Evolutionary conservation across 2,888 invertebrate species (phyloP).

Genomic region (Morpho helenor): DNA sequence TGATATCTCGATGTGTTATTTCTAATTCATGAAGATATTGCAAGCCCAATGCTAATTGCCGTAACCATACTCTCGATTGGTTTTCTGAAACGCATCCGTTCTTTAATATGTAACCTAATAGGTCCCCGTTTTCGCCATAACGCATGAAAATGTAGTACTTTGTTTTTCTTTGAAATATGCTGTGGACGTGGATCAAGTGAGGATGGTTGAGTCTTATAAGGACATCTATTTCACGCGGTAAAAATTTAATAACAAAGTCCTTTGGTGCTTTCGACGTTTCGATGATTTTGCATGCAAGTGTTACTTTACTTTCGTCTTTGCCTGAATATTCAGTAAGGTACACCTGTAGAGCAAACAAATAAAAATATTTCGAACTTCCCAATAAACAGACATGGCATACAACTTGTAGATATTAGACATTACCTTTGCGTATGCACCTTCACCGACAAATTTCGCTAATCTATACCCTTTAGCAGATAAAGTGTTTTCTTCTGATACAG

Average conservation of each 20-base stretch:
- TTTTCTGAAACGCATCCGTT: conserved; percentile 84
- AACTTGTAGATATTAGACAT: neutral
- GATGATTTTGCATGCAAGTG: conserved; percentile 86
- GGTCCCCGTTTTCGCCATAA: conserved; percentile 87
- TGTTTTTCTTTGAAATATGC: conserved; percentile 84
- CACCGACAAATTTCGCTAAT: conserved; percentile 82
- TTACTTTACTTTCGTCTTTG: conserved; percentile 48
- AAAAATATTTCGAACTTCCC: neutral
- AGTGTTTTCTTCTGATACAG: conserved; percentile 69
- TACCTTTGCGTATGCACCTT: conserved; percentile 91
- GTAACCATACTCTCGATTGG: conserved; percentile 84
- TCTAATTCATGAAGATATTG: conserved; percentile 87
- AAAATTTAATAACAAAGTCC: conserved; percentile 88
- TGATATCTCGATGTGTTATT: conserved; percentile 88
- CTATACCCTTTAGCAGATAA: conserved; percentile 79
- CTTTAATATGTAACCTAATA: conserved; percentile 84
- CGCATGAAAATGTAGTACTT: conserved; percentile 90
- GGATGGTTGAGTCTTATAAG: conserved; percentile 87
- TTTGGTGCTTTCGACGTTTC: conserved; percentile 85
- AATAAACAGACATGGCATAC: no score
- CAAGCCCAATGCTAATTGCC: conserved; percentile 83
- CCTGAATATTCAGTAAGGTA: conserved; percentile 57
- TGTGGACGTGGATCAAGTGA: conserved; percentile 88
- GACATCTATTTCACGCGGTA: conserved; percentile 90
- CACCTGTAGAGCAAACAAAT: conserved; percentile 44